Conservation (phyloP, 2,797 vertebrate species). For the Okamejei kenojei region DNA sequence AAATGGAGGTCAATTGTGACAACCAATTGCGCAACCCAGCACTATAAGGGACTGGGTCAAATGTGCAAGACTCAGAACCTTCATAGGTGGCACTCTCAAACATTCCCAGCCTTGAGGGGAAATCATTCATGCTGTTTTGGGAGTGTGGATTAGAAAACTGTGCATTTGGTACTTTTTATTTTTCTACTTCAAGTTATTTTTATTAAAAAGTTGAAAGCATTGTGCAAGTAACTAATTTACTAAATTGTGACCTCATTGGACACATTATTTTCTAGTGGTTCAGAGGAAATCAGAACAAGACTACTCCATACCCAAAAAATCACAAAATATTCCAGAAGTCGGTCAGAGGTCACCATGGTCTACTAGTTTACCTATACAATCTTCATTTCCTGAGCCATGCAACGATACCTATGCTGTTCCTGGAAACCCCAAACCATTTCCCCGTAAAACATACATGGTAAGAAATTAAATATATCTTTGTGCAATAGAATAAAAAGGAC, state of each 20-base stretch:
- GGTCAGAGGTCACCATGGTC: constrained; percentile 46
- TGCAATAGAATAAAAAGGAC: neutral
- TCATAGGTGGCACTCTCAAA: neutral
- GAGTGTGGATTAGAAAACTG: neutral
- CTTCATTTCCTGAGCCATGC: constrained; percentile 54
- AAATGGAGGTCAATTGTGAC: neutral
- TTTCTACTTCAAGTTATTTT: neutral
- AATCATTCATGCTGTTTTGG: neutral
- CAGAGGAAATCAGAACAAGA: constrained; percentile 1
- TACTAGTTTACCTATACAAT: constrained; percentile 49
- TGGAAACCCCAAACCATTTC: constrained; percentile 26
- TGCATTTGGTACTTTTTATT: neutral
- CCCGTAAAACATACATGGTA: constrained; percentile 28
- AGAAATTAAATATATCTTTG: neutral
- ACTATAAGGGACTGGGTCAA: neutral
- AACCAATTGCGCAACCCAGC: neutral
- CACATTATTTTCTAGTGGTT: neutral
- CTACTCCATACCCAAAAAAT: constrained; percentile 32
- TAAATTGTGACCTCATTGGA: neutral
- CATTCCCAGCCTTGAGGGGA: neutral
- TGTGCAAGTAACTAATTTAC: neutral
- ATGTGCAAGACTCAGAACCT: neutral
- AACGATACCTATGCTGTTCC: constrained; percentile 26
- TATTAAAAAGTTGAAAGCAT: neutral
- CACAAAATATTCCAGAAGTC: constrained; percentile 29